These are phyloP conservation scores for Margarornis squamiger DNA, from an alignment of 2,797 vertebrate genomes.

Conservation along the genomic window DNA sequence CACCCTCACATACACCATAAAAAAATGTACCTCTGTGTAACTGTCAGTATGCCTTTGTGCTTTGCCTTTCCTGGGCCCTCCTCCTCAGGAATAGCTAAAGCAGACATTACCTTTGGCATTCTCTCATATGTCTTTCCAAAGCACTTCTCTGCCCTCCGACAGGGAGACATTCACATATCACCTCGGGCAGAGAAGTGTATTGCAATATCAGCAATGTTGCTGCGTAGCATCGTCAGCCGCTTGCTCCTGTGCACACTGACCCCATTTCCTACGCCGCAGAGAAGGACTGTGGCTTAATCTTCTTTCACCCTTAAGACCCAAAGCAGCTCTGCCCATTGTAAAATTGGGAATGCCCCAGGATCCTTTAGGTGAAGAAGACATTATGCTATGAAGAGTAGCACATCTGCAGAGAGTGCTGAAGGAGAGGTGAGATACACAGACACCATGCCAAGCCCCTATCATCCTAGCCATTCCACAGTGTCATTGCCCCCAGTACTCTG, in stretches of 20 bases:
- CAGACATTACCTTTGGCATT: background rate
- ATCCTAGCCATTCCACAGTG: fast-evolving
- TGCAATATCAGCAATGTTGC: background rate
- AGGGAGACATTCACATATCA: background rate
- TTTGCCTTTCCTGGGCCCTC: background rate
- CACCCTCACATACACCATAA: fast-evolving
- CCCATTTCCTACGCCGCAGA: background rate
- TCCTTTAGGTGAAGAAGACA: background rate
- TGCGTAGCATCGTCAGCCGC: background rate
- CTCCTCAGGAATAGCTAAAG: background rate
- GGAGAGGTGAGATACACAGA: background rate
- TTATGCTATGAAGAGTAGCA: background rate
- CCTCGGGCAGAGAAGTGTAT: background rate
- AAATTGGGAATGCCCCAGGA: background rate
- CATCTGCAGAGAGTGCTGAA: background rate
- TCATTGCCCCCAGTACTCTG: too few species aligned
- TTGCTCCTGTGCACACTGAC: background rate
- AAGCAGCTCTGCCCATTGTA: background rate
- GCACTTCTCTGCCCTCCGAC: background rate
- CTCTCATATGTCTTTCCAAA: background rate
- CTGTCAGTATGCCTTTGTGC: background rate
- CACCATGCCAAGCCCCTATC: background rate
- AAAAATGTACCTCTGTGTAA: background rate
- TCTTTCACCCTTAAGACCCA: background rate
- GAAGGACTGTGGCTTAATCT: background rate